phyloP scores from a whole-genome alignment of 2,888 invertebrate genomes.

The Agrochola litura region DNA sequence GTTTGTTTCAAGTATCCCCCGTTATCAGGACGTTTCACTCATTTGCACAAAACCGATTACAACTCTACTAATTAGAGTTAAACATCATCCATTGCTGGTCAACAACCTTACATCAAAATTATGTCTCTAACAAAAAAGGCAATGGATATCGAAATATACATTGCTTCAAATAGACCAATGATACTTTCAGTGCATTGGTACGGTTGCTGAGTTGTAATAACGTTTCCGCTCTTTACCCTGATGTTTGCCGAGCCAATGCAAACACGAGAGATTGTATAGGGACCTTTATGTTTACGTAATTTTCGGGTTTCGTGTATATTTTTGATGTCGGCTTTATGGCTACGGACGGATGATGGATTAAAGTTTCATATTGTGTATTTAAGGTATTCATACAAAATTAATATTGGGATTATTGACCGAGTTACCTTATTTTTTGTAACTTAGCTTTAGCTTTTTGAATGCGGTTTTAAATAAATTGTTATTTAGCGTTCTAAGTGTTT shows the following conservation, averaged over 20 bases:
- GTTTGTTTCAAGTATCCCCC: constrained; percentile 73
- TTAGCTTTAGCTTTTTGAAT: neutral
- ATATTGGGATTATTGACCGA: constrained; percentile 9
- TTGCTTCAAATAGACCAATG: constrained; percentile 1
- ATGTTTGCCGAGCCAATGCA: constrained; percentile 85
- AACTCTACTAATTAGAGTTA: neutral
- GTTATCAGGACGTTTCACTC: constrained; percentile 45
- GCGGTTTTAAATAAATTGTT: neutral
- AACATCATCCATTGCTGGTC: constrained; percentile 52
- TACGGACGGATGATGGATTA: constrained; percentile 44
- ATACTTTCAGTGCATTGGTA: constrained; percentile 59
- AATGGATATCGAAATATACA: constrained; percentile 55
- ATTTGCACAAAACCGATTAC: neutral
- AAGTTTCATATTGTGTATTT: constrained; percentile 36
- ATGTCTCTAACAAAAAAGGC: constrained; percentile 8
- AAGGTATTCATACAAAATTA: constrained; percentile 3
- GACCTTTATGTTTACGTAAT: constrained; percentile 75
- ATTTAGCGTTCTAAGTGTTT: neutral
- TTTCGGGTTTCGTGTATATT: constrained; percentile 69
- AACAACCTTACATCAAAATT: accelerated
- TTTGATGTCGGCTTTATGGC: constrained; percentile 64
- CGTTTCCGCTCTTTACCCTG: constrained; percentile 86
- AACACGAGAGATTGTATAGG: constrained; percentile 80
- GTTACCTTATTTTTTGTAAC: neutral
- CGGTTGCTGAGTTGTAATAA: constrained; percentile 81